Evolutionary conservation across 2,113 vertebrate genomes (phyloP).

Genomic region (Chiloscyllium plagiosum): DNA sequence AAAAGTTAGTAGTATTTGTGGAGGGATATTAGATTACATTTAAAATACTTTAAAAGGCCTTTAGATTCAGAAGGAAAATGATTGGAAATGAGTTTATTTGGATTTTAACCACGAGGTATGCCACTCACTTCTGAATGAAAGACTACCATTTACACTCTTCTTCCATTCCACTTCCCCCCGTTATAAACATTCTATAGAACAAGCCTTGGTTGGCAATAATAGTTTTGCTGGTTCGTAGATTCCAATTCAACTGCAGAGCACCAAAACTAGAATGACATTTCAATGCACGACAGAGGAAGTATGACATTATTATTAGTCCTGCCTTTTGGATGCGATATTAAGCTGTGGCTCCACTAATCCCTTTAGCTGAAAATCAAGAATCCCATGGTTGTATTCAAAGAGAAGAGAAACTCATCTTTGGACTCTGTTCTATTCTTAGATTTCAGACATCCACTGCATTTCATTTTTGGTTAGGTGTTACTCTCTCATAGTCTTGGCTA

Average conservation of each 20-base stretch:
- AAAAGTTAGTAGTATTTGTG: not conserved
- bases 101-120: not conserved
- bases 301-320: not conserved
- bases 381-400: not conserved
- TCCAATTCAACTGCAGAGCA: not conserved
- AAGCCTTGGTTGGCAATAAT: not conserved
- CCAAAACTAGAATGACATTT: not conserved
- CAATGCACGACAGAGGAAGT: not conserved
- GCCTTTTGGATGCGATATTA: not conserved
- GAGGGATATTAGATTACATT: not conserved
- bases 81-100: not conserved
- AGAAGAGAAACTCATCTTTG: not conserved
- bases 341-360: not conserved
- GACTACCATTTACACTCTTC: not conserved
- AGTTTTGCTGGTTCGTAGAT: not conserved
- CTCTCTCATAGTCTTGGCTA: not conserved
- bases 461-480: not conserved
- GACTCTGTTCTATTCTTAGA: too few species aligned
- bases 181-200: not conserved
- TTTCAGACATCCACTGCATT: too few species aligned
- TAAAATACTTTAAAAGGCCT: not conserved
- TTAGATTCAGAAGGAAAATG: not conserved
- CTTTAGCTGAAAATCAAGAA: not conserved
- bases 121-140: too few species aligned
- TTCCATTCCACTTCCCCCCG: accelerated